These are phyloP conservation scores for Pristionchus exspectatus DNA, from an alignment of 2,888 invertebrate species.

Conservation along the genomic window DNA sequence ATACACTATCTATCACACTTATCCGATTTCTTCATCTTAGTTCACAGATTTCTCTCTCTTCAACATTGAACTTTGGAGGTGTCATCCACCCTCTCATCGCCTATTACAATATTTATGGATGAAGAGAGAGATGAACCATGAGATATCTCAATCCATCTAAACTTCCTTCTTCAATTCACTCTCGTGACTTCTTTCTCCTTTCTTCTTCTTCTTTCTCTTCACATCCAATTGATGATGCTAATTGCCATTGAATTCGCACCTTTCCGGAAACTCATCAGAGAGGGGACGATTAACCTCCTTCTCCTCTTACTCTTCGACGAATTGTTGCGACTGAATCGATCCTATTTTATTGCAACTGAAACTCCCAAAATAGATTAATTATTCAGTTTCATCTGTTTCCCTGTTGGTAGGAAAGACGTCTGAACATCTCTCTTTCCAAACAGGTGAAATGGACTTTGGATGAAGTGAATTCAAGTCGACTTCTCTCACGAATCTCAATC, in stretches of 20 bases:
- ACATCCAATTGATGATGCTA: neutral
- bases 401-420: neutral
- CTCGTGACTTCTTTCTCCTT: neutral
- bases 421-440: neutral
- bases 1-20: neutral
- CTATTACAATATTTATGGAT: conserved; percentile 38
- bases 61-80: neutral
- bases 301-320: neutral
- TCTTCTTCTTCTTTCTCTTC: neutral
- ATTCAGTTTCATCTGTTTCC: neutral
- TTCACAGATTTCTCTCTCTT: neutral
- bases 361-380: neutral
- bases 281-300: neutral
- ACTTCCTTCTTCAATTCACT: conserved; percentile 5
- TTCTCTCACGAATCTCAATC: neutral
- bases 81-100: neutral
- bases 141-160: neutral
- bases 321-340: neutral
- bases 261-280: conserved; percentile 14
- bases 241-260: neutral
- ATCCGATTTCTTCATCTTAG: neutral
- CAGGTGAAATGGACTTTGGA: neutral
- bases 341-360: neutral
- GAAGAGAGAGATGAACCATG: neutral
- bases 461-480: neutral